Evolutionary conservation across 2,888 invertebrate genomes (phyloP), one percentile per base, ranked within the genome.

Genomic region (Drosophila histrio): DNA sequence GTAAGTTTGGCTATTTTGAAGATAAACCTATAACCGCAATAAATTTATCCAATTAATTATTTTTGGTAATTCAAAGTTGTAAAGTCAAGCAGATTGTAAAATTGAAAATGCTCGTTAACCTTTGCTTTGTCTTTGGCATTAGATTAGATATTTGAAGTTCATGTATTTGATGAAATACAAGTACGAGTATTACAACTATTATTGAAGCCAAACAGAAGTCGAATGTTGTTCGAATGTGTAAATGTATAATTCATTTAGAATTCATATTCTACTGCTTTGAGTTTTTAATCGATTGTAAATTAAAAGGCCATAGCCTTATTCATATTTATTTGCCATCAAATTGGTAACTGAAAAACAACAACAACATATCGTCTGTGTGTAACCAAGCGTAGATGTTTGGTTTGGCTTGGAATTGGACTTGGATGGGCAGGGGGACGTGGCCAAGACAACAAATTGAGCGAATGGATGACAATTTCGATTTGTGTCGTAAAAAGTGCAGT

Each of bases 401-500:
- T 4, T 6, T 54, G 30, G 19, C 6, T 13, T 21, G 34, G 30
- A 22, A 30, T 30, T 46, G 21, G 54, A 26, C 15, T 15, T 4
- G 28, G 57, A 13, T 36, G 52, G 52, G 60, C 6, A 13, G 24
- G 41, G 24, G 54, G 43, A 46, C 30, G 67, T 61, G 63, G 49
- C 66, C 80, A 75, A 86, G 88, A 88, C 85, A 77, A 85, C 90
- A 89, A 89, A 89, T 89, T 89, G 88, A 89, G 89, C 89, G 90
- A 89, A 89, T 89, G 89, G 88, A 89, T 89, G 90, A 89, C 89
- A 89, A 89, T 89, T 89, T 89, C 79, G 75, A 87, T 88, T 86
- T 80, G 87, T 71, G 88, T 88, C 79, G 86, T 77, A 87, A 87
- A 75, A 77, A 82, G 78, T 76, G 85, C 86, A 88, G 70, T 73